These are phyloP conservation scores for Apomyelois bistriatella DNA, from an alignment of 2,888 invertebrate species.

Conservation along the genomic window DNA sequence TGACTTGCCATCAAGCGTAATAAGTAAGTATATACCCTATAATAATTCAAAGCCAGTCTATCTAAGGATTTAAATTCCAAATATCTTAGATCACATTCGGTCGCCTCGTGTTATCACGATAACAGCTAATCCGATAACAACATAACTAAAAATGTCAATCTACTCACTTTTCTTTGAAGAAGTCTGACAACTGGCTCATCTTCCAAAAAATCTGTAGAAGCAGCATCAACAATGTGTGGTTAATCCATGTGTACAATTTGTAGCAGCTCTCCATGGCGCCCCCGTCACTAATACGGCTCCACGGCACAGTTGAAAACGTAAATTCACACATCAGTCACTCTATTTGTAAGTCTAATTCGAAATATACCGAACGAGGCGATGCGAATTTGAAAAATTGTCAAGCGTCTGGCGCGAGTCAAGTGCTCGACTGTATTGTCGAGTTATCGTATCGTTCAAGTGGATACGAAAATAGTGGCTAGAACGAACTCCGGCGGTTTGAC, in stretches of 20 bases:
- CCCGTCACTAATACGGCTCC: conserved; percentile 52
- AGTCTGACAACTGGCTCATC: conserved; percentile 72
- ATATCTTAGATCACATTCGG: conserved; percentile 1
- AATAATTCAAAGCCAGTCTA: neutral
- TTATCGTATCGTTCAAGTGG: conserved; percentile 46
- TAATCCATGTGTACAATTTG: conserved; percentile 71
- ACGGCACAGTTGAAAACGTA: conserved; percentile 59
- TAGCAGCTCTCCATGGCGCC: conserved; percentile 71
- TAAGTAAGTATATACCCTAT: too few relatives aligned
- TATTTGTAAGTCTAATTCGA: conserved; percentile 44
- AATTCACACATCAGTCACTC: conserved; percentile 71
- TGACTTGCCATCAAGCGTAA: too few relatives aligned
- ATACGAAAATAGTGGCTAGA: conserved; percentile 51
- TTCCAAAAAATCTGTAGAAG: conserved; percentile 75
- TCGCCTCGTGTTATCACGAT: conserved; percentile 1
- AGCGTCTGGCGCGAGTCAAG: conserved; percentile 38
- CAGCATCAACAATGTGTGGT: conserved; percentile 68
- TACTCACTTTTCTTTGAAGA: conserved; percentile 70
- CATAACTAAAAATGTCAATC: conserved; percentile 1
- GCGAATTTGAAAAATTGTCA: conserved; percentile 22
- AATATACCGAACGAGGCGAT: conserved; percentile 22
- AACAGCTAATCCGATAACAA: conserved; percentile 5
- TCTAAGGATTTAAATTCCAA: neutral
- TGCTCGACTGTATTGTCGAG: conserved; percentile 47
- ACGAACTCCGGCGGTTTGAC: conserved; percentile 43